phyloP scores from a whole-genome alignment of 2,888 invertebrate genomes.

The Laspeyria flexula region DNA sequence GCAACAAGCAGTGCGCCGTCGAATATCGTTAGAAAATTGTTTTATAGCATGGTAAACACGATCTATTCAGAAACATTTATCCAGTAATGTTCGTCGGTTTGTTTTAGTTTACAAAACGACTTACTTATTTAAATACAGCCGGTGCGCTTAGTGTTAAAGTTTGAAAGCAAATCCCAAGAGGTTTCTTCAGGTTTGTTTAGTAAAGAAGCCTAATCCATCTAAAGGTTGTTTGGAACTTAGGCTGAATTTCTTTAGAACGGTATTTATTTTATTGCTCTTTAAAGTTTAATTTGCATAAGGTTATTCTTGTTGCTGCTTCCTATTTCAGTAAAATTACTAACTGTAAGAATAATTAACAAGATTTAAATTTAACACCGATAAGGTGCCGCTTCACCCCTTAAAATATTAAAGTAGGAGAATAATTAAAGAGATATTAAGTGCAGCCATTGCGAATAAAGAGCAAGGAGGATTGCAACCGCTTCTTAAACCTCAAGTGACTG shows the following conservation, averaged over 20 bases:
- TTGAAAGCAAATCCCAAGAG: slow-evolving; percentile 1
- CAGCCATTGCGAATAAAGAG: slow-evolving; percentile 2
- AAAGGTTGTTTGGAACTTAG: neutral
- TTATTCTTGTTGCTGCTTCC: neutral
- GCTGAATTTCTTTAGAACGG: neutral
- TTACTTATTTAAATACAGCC: slow-evolving; percentile 6
- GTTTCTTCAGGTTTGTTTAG: neutral
- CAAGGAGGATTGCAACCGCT: neutral
- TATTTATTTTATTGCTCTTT: neutral
- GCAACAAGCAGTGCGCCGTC: slow-evolving; percentile 48
- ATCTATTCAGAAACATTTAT: slow-evolving; percentile 36
- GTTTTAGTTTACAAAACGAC: slow-evolving; percentile 11
- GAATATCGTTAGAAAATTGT: slow-evolving; percentile 56
- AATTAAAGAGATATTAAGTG: slow-evolving; percentile 5
- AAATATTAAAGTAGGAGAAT: neutral
- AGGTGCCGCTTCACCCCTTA: neutral
- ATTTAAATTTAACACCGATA: neutral
- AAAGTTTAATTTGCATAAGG: no score
- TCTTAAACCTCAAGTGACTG: slow-evolving; percentile 2
- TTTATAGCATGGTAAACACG: slow-evolving; percentile 51
- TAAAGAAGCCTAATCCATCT: neutral
- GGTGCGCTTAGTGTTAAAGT: neutral
- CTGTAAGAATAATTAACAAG: neutral
- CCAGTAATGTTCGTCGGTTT: slow-evolving; percentile 13
- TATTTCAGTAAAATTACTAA: neutral